Base-by-base conservation (phyloP, 92 coral and sea anemone species). In the Galaxea fascicularis region DNA sequence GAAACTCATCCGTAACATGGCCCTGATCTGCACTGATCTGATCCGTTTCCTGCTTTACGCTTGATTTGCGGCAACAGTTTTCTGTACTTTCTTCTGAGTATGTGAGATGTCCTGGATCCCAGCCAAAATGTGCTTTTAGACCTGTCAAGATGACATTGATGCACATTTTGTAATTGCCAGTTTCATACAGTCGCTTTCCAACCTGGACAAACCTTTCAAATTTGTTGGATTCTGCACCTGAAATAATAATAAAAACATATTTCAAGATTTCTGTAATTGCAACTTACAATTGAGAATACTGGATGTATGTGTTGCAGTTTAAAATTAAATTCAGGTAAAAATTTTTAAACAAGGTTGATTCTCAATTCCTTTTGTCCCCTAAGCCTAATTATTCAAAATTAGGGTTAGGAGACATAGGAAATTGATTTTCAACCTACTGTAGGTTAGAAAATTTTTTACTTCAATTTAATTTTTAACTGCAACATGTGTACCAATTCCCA, bases 111-210 rank as follows among this genome's bases (percentile, higher is more conserved):
- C 82, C 85, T 24, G 5, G 29, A 63, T 59, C 51, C 51, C 70
- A 74, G 47, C 80, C 82, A n/a, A 82, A 73, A 77, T 94, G 98
- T 24, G 95, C 90, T 70, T 69, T 76, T n/a, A 94, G 83, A 24
- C 93, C 95, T 69, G 98, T 89, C 47, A 66, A 64, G 65, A 92
- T 80, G 28, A 94, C 86, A 41, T 72, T 83, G 47, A 92, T 94
- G 64, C 92, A 86, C 56, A 92, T 73, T 39, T 77, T 74, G 73
- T 83, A 77, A n/a, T 84, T 85, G 26, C 67, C 83, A 77, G 84
- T 76, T 54, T 83, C 73, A 71, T 77, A 77, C 39, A 94, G 78
- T 59, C 91, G 35, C 80, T 87, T 94, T 39, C 98, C 98, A 83
- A 85, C 79, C 64, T 89, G 92, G 25, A 86, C 93, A 71, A 94